These are phyloP conservation scores for Xiphophorus hellerii DNA, from an alignment of 2,113 vertebrate genomes.

Conservation along the genomic window DNA sequence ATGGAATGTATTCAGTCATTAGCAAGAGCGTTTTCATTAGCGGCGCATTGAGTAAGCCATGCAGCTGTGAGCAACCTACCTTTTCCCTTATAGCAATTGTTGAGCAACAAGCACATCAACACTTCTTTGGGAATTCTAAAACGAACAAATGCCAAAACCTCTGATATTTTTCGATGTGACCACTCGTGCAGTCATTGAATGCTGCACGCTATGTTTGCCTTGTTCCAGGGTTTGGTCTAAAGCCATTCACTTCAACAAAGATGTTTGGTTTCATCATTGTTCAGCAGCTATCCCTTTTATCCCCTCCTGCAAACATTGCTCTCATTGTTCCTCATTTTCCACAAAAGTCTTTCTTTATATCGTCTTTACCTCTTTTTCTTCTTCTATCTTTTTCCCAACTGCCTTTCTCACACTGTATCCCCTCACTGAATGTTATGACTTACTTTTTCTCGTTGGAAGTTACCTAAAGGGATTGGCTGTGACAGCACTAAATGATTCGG, in stretches of 20 bases:
- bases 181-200: neutral
- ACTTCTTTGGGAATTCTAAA: neutral
- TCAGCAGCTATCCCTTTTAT: neutral
- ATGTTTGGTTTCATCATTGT: neutral
- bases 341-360: neutral
- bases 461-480: slow-evolving; percentile 45
- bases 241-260: neutral
- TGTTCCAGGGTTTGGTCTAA: neutral
- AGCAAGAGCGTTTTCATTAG: neutral
- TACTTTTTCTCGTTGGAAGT: slow-evolving; percentile 45
- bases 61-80: neutral
- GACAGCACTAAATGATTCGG: slow-evolving; percentile 37
- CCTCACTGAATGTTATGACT: slow-evolving; percentile 31
- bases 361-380: neutral
- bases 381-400: slow-evolving; percentile 19
- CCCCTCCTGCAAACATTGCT: neutral
- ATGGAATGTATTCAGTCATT: neutral
- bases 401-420: slow-evolving; percentile 24
- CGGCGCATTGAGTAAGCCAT: neutral
- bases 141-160: neutral
- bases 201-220: neutral
- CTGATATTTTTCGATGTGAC: neutral
- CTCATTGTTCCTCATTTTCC: neutral
- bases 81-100: neutral
- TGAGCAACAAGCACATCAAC: neutral